These are phyloP conservation scores for Callionymus lyra DNA, from an alignment of 2,113 vertebrate genomes.

Conservation along the genomic window DNA sequence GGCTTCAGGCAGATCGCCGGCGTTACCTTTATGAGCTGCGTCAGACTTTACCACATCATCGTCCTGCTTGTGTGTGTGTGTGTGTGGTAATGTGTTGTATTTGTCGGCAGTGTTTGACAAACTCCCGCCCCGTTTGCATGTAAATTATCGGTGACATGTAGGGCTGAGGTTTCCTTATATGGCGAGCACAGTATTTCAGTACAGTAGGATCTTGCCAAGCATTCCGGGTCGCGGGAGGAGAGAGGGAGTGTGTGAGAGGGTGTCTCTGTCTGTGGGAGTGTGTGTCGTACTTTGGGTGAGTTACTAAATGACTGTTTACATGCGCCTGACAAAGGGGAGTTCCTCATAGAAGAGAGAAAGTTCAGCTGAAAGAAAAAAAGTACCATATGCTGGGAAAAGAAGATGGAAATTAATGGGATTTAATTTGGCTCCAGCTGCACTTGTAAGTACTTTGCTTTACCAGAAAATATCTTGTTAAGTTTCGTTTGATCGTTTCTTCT, in stretches of 20 bases:
- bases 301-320: conserved; percentile 49
- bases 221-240: conserved; percentile 64
- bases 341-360: conserved; percentile 47
- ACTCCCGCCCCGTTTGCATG: conserved; percentile 67
- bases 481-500: conserved; percentile 5
- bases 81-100: conserved; percentile 27
- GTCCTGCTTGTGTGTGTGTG: conserved; percentile 30
- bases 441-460: too few relatives aligned
- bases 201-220: conserved; percentile 72
- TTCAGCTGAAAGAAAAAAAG: conserved; percentile 25
- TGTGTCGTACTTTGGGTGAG: conserved; percentile 11
- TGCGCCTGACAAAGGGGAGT: conserved; percentile 53
- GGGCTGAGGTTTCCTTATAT: conserved; percentile 79
- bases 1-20: not conserved
- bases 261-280: conserved; percentile 45
- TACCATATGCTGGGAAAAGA: conserved; percentile 17
- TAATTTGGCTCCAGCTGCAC: conserved; percentile 34
- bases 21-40: conserved; percentile 23
- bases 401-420: conserved; percentile 26
- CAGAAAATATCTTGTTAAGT: too few relatives aligned
- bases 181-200: conserved; percentile 75
- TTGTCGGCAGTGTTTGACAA: conserved; percentile 56
- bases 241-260: conserved; percentile 57
- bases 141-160: conserved; percentile 80
- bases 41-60: conserved; percentile 43